Percentiles rank a stretch among this genome's conserved stretches.
Conservation (phyloP, 1,140 invertebrate genomes). For the Bombus balteatus region DNA sequence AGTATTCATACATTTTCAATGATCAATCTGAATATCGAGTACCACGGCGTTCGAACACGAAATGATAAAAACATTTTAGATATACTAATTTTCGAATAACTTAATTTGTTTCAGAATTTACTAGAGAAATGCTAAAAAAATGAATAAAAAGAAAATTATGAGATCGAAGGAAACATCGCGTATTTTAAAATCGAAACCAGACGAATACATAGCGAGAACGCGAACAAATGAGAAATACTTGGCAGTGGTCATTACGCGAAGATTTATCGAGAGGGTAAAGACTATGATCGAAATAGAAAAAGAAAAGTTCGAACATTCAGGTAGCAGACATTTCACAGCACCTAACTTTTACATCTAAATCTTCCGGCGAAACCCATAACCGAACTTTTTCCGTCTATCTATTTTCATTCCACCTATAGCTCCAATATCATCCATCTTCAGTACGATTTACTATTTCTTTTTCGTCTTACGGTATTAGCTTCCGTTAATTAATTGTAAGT, state of each 20-base stretch:
- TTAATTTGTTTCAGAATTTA: neutral
- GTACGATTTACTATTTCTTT: neutral
- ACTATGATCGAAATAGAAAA: neutral
- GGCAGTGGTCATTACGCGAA: neutral
- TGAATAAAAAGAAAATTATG: neutral
- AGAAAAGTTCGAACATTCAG: neutral
- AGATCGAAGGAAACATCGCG: neutral
- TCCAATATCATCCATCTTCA: neutral
- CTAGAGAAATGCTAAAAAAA: neutral
- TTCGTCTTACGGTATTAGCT: too few relatives aligned
- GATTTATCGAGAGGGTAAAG: neutral
- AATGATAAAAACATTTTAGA: neutral
- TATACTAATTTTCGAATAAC: neutral
- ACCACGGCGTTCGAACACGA: too few relatives aligned
- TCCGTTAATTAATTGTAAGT: too few relatives aligned
- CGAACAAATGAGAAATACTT: neutral
- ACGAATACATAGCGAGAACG: neutral
- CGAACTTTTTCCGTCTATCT: neutral
- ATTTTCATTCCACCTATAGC: neutral
- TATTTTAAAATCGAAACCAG: neutral
- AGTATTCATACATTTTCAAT: conserved; percentile 7
- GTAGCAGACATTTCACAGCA: neutral
- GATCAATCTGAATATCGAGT: conserved; percentile 5
- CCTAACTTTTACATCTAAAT: neutral
- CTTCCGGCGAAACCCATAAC: neutral